Evolutionary conservation across 2,797 vertebrate species (phyloP).

Genomic region (Sarcophilus harrisii): DNA sequence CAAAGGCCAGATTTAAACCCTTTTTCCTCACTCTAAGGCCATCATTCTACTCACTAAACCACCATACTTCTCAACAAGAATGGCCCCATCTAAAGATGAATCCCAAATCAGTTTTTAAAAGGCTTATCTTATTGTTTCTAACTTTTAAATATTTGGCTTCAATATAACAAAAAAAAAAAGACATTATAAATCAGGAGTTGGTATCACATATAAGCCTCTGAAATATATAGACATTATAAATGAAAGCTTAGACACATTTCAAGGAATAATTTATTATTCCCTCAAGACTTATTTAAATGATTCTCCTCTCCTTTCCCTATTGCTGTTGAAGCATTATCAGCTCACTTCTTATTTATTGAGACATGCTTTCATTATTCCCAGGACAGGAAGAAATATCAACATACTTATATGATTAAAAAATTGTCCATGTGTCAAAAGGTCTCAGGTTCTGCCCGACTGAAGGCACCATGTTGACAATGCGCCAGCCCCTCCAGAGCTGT

Average conservation of each 20-base stretch:
- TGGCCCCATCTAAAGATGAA: conserved; percentile 31
- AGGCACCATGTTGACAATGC: not conserved
- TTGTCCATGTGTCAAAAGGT: not conserved
- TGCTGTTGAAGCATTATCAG: not conserved
- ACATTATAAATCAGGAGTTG: conserved; percentile 52
- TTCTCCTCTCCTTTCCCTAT: too few species aligned
- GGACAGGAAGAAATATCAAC: not conserved
- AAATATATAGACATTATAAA: conserved; percentile 59
- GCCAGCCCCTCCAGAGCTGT: not conserved
- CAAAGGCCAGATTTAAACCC: not conserved
- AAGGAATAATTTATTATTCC: conserved; percentile 49
- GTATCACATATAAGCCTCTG: not conserved
- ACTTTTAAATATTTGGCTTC: conserved; percentile 62
- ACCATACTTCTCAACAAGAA: conserved; percentile 34
- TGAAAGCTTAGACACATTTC: conserved; percentile 55
- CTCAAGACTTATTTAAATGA: not conserved
- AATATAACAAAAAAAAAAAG: conserved; percentile 54
- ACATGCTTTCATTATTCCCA: not conserved
- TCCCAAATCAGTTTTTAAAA: conserved; percentile 59
- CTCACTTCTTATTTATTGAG: not conserved
- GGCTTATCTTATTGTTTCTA: conserved; percentile 31
- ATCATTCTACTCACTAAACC: not conserved
- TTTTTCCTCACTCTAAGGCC: not conserved
- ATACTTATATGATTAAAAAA: not conserved
- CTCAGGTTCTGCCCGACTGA: not conserved